Conservation (phyloP, 1,140 invertebrate genomes). For the Augochlora pura region DNA sequence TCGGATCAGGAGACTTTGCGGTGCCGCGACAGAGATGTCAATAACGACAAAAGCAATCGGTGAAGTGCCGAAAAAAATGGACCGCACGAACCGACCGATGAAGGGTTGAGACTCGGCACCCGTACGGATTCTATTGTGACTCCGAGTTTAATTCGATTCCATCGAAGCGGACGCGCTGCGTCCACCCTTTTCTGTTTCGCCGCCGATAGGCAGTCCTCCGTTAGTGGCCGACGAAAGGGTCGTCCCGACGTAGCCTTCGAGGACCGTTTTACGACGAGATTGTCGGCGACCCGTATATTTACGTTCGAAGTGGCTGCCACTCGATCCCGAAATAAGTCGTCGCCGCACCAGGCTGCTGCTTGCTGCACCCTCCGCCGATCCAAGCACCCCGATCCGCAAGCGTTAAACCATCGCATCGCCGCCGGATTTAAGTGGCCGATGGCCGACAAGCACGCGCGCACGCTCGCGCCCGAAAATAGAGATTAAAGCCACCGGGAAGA, state of each 20-base stretch:
- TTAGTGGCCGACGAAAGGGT: background rate
- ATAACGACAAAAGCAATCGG: too few species aligned
- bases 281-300: slow-evolving; percentile 45
- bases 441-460: too few species aligned
- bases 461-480: slow-evolving; percentile 47
- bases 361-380: slow-evolving; percentile 9
- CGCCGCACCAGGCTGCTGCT: too few species aligned
- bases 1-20: too few species aligned
- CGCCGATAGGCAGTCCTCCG: background rate
- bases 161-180: background rate
- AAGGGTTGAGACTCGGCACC: slow-evolving; percentile 15
- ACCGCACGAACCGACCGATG: background rate
- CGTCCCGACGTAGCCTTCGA: background rate
- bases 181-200: background rate
- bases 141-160: slow-evolving; percentile 18
- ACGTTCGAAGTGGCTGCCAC: slow-evolving; percentile 50
- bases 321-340: slow-evolving; percentile 58
- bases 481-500: slow-evolving; percentile 15
- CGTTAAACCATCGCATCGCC: slow-evolving; percentile 13
- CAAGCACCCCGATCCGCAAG: slow-evolving; percentile 7
- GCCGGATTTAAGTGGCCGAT: slow-evolving; percentile 20
- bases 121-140: slow-evolving; percentile 10
- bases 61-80: background rate
- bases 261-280: slow-evolving; percentile 22
- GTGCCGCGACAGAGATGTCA: too few species aligned